Conservation (phyloP, 2,888 invertebrate genomes). For the Mylabris sibirica region DNA sequence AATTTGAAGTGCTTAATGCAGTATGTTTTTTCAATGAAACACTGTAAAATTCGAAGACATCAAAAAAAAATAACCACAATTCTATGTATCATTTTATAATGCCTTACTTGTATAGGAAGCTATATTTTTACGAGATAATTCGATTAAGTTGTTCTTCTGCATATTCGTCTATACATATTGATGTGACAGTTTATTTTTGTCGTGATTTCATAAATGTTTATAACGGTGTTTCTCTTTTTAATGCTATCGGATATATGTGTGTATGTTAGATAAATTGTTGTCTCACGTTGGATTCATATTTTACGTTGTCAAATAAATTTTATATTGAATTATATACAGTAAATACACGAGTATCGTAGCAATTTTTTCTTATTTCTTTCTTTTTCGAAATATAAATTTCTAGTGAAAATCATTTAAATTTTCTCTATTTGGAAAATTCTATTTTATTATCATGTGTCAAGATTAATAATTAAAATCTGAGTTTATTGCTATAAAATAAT, state of each 20-base stretch:
- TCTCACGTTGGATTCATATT: conserved; percentile 27
- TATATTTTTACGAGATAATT: too few relatives aligned
- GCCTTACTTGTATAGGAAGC: too few relatives aligned
- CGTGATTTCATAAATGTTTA: conserved; percentile 22
- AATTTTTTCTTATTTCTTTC: not conserved
- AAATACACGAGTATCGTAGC: conserved; percentile 12
- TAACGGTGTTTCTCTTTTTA: conserved; percentile 23
- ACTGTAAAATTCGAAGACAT: too few relatives aligned
- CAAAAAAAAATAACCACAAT: too few relatives aligned
- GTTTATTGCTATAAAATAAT: not conserved
- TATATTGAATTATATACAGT: conserved; percentile 32
- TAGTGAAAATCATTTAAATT: not conserved
- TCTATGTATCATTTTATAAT: too few relatives aligned
- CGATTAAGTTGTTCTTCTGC: not conserved
- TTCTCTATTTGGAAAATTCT: not conserved
- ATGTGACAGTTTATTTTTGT: conserved; percentile 13
- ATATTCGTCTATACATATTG: too few relatives aligned
- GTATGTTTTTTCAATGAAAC: too few relatives aligned
- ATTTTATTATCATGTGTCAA: not conserved
- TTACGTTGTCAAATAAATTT: conserved; percentile 32
- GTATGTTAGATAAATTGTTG: conserved; percentile 15
- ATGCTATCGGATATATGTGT: not conserved
- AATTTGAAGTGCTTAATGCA: too few relatives aligned
- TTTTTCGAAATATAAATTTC: conserved; percentile 2
- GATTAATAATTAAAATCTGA: not conserved